Base-by-base conservation (phyloP, 2,888 invertebrate genomes). In the Drosophila nr. perissopoda region DNA sequence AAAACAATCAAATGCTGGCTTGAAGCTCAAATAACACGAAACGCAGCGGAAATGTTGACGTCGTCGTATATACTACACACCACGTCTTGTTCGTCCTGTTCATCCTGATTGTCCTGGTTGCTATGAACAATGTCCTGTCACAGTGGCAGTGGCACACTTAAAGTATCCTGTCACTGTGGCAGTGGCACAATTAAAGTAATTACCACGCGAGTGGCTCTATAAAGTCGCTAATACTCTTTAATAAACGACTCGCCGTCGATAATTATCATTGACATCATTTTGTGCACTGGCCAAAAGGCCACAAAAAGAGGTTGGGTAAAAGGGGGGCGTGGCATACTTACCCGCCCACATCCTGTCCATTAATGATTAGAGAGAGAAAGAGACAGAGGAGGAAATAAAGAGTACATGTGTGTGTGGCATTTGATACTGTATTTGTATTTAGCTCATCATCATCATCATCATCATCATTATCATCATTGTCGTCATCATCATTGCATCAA, bases 241-340 rank as follows among this genome's bases (percentile, higher is more conserved):
- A 87, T 77, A 73, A 87, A 83, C 57, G 70, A 61, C 70, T 53
- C 25, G 49, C 16, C n/a, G 21, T 45, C 57, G 34, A 73, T 87
- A 83, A 89, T 87, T 90, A 72, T 74, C 76, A 83, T 80, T 88
- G 89, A 86, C 88, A 88, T 80, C 76, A 63, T 27, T 52, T 68
- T 45, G 42, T 40, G 64, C 45, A 36, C 29, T 16, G 38, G 25
- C 42, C 34, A 48, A 40, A 45, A 60, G 4, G 8, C 8, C 54
- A 65, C 48, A 54, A 53, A 33, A 66, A 38, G 29, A 34, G 36
- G 25, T 7, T 36, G 16, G 21, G 25, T 0, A 10, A 21, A 8
- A 10, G 27, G 11, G 38, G 36, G 62, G 53, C 27, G 56, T 40
- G 53, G 18, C 34, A 58, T 70, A 77, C 67, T 56, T 59, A 80